These are phyloP conservation scores for Branchipolynoe longqiensis DNA, from an alignment of 2,888 invertebrate genomes.

Conservation along the genomic window DNA sequence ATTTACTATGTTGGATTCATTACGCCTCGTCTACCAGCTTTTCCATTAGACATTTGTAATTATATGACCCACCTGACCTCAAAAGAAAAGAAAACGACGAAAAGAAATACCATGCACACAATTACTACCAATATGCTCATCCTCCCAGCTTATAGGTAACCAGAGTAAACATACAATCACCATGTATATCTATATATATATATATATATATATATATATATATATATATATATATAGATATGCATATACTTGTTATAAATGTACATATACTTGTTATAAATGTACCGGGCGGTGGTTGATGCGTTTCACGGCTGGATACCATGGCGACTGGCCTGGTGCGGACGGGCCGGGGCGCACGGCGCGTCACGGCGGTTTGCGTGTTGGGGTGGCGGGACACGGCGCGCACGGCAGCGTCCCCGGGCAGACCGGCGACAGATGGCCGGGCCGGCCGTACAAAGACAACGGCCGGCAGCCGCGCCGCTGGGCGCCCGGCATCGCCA, in stretches of 20 bases:
- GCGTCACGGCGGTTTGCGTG: neutral
- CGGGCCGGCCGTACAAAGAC: slow-evolving; percentile 7
- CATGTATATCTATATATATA: neutral
- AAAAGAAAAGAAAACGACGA: no score
- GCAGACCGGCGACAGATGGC: slow-evolving; percentile 31
- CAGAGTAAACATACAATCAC: no score
- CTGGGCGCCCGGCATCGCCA: neutral
- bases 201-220: neutral
- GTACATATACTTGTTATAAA: neutral
- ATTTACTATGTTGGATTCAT: no score
- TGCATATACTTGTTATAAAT: neutral
- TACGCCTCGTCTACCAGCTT: no score
- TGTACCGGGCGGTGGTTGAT: neutral
- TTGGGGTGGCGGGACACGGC: neutral
- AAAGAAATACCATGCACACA: no score
- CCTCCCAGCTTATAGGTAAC: no score
- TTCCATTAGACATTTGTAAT: no score
- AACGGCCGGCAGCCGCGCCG: neutral
- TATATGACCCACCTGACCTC: no score
- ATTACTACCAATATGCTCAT: no score
- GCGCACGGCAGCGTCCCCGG: neutral
- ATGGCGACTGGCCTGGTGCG: neutral
- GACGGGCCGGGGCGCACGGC: neutral
- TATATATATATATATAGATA: neutral
- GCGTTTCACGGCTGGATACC: neutral